phyloP scores from a whole-genome alignment of 1,140 invertebrate species.

The Thereuonema tuberculata region DNA sequence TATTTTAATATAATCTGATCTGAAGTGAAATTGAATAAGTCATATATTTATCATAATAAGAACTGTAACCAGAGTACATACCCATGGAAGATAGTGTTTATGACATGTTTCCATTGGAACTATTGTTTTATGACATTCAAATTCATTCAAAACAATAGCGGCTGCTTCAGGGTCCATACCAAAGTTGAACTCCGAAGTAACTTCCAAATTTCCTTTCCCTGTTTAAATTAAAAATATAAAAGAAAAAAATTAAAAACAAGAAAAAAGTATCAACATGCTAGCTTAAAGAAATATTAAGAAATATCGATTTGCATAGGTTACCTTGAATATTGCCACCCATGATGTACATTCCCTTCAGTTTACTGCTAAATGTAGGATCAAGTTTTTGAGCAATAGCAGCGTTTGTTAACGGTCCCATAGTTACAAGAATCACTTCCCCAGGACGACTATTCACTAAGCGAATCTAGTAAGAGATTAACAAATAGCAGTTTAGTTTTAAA shows the following conservation, averaged over 20 bases:
- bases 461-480: conserved; percentile 12
- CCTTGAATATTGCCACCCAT: conserved; percentile 44
- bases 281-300: not conserved
- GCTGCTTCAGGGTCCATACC: conserved; percentile 60
- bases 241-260: too few species aligned
- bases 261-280: not conserved
- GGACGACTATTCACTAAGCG: not conserved
- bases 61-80: conserved; percentile 24
- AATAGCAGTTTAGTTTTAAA: not conserved
- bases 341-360: conserved; percentile 38
- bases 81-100: conserved; percentile 29
- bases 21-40: not conserved
- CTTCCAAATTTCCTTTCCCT: conserved; percentile 50
- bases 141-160: conserved; percentile 44
- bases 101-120: conserved; percentile 49
- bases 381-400: conserved; percentile 41
- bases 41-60: not conserved
- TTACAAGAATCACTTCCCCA: conserved; percentile 35
- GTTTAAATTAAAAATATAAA: conserved; percentile 16
- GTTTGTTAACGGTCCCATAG: conserved; percentile 46
- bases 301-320: too few species aligned
- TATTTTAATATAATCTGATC: too few species aligned
- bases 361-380: conserved; percentile 36
- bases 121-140: conserved; percentile 40
- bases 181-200: conserved; percentile 66